phyloP scores from a whole-genome alignment of 2,797 vertebrate genomes.

The Limnodromus scolopaceus region DNA sequence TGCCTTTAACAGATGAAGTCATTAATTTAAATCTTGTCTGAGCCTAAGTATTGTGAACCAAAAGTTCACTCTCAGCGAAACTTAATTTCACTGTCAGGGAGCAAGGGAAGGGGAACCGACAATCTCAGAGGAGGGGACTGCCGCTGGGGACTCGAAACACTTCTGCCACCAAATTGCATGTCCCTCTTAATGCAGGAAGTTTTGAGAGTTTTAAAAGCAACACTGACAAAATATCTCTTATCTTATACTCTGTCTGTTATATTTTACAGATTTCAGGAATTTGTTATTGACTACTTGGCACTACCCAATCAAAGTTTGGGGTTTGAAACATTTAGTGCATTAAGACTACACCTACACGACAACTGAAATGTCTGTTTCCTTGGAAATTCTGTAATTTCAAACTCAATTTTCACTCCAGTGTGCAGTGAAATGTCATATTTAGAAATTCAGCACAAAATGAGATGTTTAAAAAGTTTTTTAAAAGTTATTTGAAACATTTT shows the following conservation, averaged over 20 bases:
- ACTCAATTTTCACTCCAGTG: background rate
- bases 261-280: background rate
- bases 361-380: constrained; percentile 7
- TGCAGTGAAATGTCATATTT: background rate
- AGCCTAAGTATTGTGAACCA: background rate
- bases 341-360: background rate
- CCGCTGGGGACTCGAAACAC: background rate
- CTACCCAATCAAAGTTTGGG: background rate
- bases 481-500: background rate
- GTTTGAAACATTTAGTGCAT: background rate
- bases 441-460: background rate
- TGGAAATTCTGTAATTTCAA: constrained; percentile 23
- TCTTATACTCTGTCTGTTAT: rapidly evolving
- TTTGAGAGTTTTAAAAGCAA: background rate
- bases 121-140: background rate
- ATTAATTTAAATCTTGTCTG: background rate
- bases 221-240: background rate
- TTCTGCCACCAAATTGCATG: background rate
- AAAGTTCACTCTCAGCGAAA: background rate
- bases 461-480: background rate
- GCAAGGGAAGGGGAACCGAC: background rate
- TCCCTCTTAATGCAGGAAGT: background rate
- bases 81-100: background rate
- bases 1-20: background rate
- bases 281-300: background rate